Evolutionary conservation across 92 coral and sea anemone species (phyloP).

Genomic region (Hydrozoanthus gracilis): DNA sequence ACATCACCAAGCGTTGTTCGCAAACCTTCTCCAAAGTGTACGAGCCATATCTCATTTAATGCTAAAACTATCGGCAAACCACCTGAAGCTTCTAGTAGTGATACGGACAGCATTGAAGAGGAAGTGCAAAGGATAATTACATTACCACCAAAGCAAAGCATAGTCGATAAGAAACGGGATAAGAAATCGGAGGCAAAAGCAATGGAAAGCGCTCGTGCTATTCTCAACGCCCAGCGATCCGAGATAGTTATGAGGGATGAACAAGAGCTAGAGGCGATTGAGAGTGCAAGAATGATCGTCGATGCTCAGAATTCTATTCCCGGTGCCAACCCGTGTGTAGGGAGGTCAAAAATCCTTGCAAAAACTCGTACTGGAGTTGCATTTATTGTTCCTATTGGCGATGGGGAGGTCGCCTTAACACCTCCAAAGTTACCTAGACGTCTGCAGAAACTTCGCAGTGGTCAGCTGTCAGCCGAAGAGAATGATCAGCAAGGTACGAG

Average conservation of each 20-base stretch:
- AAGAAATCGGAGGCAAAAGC: slow-evolving; percentile 43
- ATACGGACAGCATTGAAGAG: slow-evolving; percentile 33
- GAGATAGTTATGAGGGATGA: slow-evolving; percentile 41
- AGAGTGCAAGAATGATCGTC: slow-evolving; percentile 19
- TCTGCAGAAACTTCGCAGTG: slow-evolving; percentile 34
- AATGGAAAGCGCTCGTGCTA: slow-evolving; percentile 40
- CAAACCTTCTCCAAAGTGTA: not conserved
- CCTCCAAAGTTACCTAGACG: slow-evolving; percentile 31
- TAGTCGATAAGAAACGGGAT: slow-evolving; percentile 33
- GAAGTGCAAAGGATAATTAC: slow-evolving; percentile 42
- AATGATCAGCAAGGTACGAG: not conserved
- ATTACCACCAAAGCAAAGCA: slow-evolving; percentile 30
- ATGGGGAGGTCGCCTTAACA: not conserved
- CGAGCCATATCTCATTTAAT: not conserved
- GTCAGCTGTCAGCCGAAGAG: slow-evolving; percentile 1
- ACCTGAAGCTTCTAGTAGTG: slow-evolving; percentile 14
- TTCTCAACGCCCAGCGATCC: slow-evolving; percentile 38
- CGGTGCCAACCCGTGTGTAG: slow-evolving; percentile 1
- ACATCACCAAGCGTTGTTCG: slow-evolving; percentile 22
- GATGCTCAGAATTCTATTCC: slow-evolving; percentile 36
- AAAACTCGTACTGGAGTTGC: slow-evolving; percentile 42
- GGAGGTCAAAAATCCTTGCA: slow-evolving; percentile 28
- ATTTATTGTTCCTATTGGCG: slow-evolving; percentile 37
- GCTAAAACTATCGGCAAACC: not conserved
- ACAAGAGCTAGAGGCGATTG: slow-evolving; percentile 29